Evolutionary conservation across 1,140 invertebrate genomes (phyloP).

Genomic region (Pentalonia nigronervosa): DNA sequence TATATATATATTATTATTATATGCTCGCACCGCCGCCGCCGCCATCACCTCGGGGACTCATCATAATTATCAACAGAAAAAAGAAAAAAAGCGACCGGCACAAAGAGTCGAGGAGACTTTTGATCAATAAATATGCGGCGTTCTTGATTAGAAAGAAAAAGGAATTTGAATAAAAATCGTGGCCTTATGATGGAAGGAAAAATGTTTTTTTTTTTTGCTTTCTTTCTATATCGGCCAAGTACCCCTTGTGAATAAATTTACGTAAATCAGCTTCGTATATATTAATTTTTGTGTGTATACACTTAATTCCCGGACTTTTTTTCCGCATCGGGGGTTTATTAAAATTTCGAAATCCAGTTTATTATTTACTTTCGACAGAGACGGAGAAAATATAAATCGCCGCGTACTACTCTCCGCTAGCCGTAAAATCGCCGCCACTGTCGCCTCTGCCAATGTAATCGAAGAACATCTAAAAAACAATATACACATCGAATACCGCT

Average conservation of each 20-base stretch:
- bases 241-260: constrained; percentile 57
- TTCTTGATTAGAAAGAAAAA: constrained; percentile 58
- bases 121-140: constrained; percentile 57
- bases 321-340: constrained; percentile 46
- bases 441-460: neutral
- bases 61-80: constrained; percentile 56
- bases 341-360: constrained; percentile 47
- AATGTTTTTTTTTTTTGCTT: constrained; percentile 46
- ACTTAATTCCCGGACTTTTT: constrained; percentile 54
- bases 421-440: neutral
- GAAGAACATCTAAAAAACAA: neutral
- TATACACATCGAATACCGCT: neutral
- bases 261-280: constrained; percentile 58
- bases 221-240: constrained; percentile 34
- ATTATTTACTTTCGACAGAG: constrained; percentile 40
- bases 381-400: constrained; percentile 27
- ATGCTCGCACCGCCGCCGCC: neutral
- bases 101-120: constrained; percentile 51
- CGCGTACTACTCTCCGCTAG: neutral
- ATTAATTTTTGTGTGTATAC: constrained; percentile 57
- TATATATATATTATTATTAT: constrained; percentile 13
- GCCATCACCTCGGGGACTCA: constrained; percentile 55
- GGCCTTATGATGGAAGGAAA: constrained; percentile 41
- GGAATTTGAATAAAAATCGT: constrained; percentile 57
- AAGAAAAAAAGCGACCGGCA: constrained; percentile 36